These are phyloP conservation scores for Diploptera punctata DNA, from an alignment of 2,888 invertebrate genomes.

Conservation along the genomic window DNA sequence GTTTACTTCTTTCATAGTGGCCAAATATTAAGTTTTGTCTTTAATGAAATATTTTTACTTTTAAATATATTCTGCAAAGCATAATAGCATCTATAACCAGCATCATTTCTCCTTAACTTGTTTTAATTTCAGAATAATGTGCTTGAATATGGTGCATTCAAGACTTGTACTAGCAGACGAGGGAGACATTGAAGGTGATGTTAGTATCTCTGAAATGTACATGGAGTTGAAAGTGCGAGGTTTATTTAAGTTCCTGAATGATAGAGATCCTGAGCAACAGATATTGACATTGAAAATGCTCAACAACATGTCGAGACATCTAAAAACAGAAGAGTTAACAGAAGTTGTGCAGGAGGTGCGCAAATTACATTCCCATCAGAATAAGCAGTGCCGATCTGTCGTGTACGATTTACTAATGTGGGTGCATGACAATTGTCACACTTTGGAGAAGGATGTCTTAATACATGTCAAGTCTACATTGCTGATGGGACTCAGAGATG, in stretches of 20 bases:
- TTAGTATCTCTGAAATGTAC: constrained; percentile 26
- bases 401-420: constrained; percentile 55
- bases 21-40: no score
- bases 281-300: constrained; percentile 50
- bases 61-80: no score
- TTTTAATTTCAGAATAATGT: constrained; percentile 45
- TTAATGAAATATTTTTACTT: no score
- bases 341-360: constrained; percentile 45
- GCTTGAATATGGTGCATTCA: constrained; percentile 50
- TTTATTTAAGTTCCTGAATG: constrained; percentile 28
- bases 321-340: constrained; percentile 40
- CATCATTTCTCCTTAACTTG: no score
- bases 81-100: no score
- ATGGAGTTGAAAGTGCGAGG: constrained; percentile 32
- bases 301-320: constrained; percentile 47
- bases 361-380: constrained; percentile 45
- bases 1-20: no score
- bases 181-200: no score
- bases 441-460: constrained; percentile 39
- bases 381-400: constrained; percentile 50
- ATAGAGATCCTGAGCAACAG: constrained; percentile 48
- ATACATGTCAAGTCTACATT: constrained; percentile 52
- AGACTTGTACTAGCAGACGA: constrained; percentile 44
- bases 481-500: constrained; percentile 59
- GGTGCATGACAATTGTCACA: constrained; percentile 49